These are phyloP conservation scores for Ephialtes manifestator DNA, from an alignment of 2,888 invertebrate species.

Conservation along the genomic window DNA sequence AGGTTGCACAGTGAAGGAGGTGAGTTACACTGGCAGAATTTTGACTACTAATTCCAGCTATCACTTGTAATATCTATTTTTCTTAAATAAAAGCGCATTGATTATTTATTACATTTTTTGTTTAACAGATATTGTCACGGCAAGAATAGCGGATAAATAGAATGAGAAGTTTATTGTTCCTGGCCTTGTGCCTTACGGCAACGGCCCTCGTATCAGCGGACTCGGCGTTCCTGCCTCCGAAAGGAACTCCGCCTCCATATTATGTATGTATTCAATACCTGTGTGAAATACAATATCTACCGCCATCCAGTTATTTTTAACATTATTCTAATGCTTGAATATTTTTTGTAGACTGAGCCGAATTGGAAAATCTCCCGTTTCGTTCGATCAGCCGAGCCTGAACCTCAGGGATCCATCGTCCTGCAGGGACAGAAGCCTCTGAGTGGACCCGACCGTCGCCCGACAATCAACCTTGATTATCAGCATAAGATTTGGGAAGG, in stretches of 20 bases:
- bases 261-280: neutral
- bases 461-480: neutral
- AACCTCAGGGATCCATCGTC: slow-evolving; percentile 6
- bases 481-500: neutral
- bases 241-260: neutral
- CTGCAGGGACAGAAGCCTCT: neutral
- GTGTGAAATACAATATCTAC: neutral
- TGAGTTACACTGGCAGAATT: slow-evolving; percentile 8
- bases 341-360: neutral
- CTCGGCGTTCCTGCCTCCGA: neutral
- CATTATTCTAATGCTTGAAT: neutral
- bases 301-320: neutral
- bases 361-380: neutral
- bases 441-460: neutral
- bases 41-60: neutral
- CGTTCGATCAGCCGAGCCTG: neutral
- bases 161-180: slow-evolving; percentile 1
- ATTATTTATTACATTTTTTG: neutral
- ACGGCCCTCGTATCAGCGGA: neutral
- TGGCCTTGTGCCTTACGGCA: slow-evolving; percentile 3
- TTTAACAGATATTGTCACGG: neutral
- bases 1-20: neutral
- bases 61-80: neutral
- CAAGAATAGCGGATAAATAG: neutral
- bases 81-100: neutral